A percentile compares a stretch with the other conserved stretches of the same genome.
phyloP scores from a whole-genome alignment of 2,888 invertebrate species.

The Spisula solida region DNA sequence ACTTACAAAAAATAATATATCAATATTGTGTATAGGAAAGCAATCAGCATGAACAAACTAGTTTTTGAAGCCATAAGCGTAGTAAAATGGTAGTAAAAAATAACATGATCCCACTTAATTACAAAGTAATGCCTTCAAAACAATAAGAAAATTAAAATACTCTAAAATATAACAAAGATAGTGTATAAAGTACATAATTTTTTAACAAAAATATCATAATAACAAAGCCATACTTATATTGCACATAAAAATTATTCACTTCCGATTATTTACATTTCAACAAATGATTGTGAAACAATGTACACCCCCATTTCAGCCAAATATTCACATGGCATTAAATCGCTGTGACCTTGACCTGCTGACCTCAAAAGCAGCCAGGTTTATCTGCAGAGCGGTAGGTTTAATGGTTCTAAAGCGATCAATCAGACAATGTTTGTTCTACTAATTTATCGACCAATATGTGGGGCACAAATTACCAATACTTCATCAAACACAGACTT shows the following conservation, averaged over 20 bases:
- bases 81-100: not conserved
- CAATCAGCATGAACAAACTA: too few species aligned
- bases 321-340: too few species aligned
- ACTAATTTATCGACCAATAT: not conserved
- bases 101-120: not conserved
- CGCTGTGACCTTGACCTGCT: not conserved
- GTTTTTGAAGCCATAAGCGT: too few species aligned
- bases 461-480: not conserved
- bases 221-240: slow-evolving; percentile 3
- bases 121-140: not conserved
- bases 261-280: not conserved
- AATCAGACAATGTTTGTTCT: not conserved
- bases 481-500: not conserved
- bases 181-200: not conserved
- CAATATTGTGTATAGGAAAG: too few species aligned
- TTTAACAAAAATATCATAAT: slow-evolving; percentile 10
- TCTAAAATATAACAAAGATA: not conserved
- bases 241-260: not conserved
- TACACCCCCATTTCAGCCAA: too few species aligned
- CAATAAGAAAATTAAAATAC: not conserved
- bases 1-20: too few species aligned
- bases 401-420: not conserved
- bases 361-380: not conserved
- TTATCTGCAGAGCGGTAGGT: not conserved
- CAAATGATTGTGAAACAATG: not conserved